These are phyloP conservation scores for Actinernus sp. DNA, from an alignment of 92 coral and sea anemone genomes.

Conservation along the genomic window DNA sequence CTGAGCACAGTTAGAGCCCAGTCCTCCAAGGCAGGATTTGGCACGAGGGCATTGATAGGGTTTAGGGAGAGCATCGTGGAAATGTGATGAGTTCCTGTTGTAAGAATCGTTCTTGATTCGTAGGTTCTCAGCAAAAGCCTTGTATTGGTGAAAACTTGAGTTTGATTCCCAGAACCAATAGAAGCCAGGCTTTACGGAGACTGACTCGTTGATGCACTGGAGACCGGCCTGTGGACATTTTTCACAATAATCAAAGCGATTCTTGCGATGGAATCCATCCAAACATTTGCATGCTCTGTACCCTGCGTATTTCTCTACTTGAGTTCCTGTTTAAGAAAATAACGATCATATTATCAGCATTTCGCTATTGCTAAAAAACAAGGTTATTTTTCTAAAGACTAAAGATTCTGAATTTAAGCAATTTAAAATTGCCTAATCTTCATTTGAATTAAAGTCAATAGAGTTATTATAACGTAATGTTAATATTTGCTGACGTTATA, in stretches of 20 bases:
- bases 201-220: conserved; percentile 39
- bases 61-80: conserved; percentile 57
- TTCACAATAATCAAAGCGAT: conserved; percentile 49
- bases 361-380: too few species aligned
- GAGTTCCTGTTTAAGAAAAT: too few species aligned
- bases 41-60: conserved; percentile 56
- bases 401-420: too few species aligned
- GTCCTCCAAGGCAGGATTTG: conserved; percentile 57
- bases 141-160: conserved; percentile 8
- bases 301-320: conserved; percentile 33
- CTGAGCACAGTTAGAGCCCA: conserved; percentile 54
- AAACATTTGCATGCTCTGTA: conserved; percentile 57
- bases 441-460: too few species aligned
- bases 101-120: conserved; percentile 22
- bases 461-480: too few species aligned
- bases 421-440: too few species aligned
- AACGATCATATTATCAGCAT: too few species aligned
- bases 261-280: conserved; percentile 18
- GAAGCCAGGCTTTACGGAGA: conserved; percentile 34
- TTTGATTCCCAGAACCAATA: conserved; percentile 60
- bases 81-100: conserved; percentile 12
- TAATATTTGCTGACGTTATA: too few species aligned
- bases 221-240: conserved; percentile 38
- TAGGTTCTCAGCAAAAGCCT: conserved; percentile 28
- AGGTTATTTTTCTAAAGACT: too few species aligned